Conservation (phyloP, 2,888 invertebrate species). For the Slavum lentiscoides region DNA sequence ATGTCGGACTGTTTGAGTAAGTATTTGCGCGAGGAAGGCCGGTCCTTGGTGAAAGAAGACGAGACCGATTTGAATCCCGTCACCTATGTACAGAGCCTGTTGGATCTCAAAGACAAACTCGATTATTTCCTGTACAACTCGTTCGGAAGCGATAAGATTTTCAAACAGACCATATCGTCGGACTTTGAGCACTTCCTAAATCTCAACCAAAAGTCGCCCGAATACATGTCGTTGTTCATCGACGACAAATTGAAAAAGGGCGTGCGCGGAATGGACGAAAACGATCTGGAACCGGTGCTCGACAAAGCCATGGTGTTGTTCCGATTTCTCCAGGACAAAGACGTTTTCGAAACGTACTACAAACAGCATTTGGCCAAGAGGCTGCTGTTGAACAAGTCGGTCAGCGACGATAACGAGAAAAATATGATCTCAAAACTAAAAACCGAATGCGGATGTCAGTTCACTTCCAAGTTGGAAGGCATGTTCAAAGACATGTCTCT, state of each 20-base stretch:
- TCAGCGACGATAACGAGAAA: slow-evolving; percentile 99
- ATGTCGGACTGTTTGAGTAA: slow-evolving; percentile 94
- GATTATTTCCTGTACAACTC: slow-evolving; percentile 97
- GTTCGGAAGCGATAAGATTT: slow-evolving; percentile 94
- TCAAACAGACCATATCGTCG: slow-evolving; percentile 98
- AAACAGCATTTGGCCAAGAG: slow-evolving; percentile 99
- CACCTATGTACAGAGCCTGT: slow-evolving; percentile 69
- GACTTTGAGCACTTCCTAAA: slow-evolving; percentile 99
- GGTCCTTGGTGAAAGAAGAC: slow-evolving; percentile 82
- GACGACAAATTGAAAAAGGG: slow-evolving; percentile 99
- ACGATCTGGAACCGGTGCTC: slow-evolving; percentile 94
- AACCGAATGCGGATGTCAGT: slow-evolving; percentile 99
- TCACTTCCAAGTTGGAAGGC: slow-evolving; percentile 98
- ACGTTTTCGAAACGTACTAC: slow-evolving; percentile 99
- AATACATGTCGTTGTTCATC: slow-evolving; percentile 97
- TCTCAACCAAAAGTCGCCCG: slow-evolving; percentile 94
- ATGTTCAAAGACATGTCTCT: slow-evolving; percentile 99
- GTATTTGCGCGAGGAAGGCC: slow-evolving; percentile 93
- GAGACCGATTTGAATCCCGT: slow-evolving; percentile 61
- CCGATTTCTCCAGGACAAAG: slow-evolving; percentile 98
- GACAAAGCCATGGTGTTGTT: slow-evolving; percentile 99
- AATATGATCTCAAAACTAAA: slow-evolving; percentile 99
- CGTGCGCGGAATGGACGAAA: slow-evolving; percentile 97
- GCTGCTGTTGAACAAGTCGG: slow-evolving; percentile 94
- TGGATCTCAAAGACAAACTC: slow-evolving; percentile 96